Evolutionary conservation across 2,888 invertebrate species (phyloP).

Genomic region (Calliscelio sp.): DNA sequence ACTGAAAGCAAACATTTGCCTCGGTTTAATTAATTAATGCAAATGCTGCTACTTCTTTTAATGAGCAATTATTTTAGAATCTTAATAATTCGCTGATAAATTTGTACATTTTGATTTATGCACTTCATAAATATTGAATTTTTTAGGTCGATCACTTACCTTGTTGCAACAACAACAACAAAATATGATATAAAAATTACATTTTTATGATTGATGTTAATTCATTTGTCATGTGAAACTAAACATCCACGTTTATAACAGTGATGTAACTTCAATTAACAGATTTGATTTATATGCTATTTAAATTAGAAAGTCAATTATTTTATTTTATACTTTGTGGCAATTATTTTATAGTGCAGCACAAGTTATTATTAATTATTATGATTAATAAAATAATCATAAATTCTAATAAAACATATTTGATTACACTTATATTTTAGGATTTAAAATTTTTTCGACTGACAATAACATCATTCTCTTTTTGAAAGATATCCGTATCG

Average conservation of each 20-base stretch:
- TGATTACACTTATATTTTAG: background rate
- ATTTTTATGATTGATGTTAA: background rate
- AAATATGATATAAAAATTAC: too few species aligned
- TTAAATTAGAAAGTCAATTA: background rate
- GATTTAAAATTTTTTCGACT: conserved; percentile 15
- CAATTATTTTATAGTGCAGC: too few species aligned
- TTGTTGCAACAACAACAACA: too few species aligned
- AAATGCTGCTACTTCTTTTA: background rate
- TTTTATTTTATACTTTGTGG: too few species aligned
- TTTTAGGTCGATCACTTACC: background rate
- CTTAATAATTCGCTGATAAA: too few species aligned
- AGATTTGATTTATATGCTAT: background rate
- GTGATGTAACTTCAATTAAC: too few species aligned
- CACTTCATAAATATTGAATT: background rate
- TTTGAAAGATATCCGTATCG: background rate
- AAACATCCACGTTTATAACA: too few species aligned
- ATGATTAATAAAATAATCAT: too few species aligned
- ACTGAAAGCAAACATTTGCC: background rate
- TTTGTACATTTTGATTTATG: background rate
- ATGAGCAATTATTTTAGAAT: background rate
- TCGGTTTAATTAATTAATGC: background rate
- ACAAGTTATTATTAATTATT: too few species aligned
- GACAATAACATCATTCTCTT: conserved; percentile 18
- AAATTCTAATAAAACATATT: too few species aligned
- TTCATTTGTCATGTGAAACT: background rate